Evolutionary conservation across 2,113 vertebrate species (phyloP).

Genomic region (Melanocharis versteri): DNA sequence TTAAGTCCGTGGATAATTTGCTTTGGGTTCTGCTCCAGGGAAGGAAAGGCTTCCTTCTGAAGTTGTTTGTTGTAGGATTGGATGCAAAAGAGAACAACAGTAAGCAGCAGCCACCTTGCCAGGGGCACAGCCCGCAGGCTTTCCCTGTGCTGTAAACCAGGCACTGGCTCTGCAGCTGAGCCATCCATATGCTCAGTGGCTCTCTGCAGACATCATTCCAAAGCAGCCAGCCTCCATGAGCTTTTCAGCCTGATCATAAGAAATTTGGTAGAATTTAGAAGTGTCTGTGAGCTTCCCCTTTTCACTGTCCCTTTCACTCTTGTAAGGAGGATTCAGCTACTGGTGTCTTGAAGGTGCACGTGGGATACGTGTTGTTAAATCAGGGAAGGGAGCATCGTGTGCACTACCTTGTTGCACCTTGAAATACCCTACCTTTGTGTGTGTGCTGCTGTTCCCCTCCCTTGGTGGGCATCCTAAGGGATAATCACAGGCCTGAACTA

Average conservation of each 20-base stretch:
- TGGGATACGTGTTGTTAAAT: not conserved
- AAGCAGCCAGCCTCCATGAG: not conserved
- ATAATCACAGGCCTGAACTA: not conserved
- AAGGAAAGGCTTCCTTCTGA: not conserved
- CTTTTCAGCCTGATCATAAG: not conserved
- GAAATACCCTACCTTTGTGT: not conserved
- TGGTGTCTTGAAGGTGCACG: not conserved
- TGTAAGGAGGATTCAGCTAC: not conserved
- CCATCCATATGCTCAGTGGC: not conserved
- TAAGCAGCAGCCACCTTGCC: slow-evolving; percentile 4
- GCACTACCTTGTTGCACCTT: not conserved
- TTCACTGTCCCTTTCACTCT: not conserved
- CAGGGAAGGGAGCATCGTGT: not conserved
- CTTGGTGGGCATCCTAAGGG: not conserved
- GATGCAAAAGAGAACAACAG: not conserved
- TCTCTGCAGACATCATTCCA: not conserved
- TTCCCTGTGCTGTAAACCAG: not conserved
- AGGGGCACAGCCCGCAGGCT: not conserved
- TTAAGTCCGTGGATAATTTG: not conserved
- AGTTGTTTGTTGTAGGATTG: not conserved
- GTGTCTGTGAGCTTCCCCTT: not conserved
- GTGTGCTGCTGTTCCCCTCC: not conserved
- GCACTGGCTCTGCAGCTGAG: not conserved
- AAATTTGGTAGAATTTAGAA: not conserved
- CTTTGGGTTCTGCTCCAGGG: not conserved